A percentile compares a stretch with the other conserved stretches of the same genome.
Conservation (phyloP, 1,140 invertebrate species). For the Drosophila sturtevanti region DNA sequence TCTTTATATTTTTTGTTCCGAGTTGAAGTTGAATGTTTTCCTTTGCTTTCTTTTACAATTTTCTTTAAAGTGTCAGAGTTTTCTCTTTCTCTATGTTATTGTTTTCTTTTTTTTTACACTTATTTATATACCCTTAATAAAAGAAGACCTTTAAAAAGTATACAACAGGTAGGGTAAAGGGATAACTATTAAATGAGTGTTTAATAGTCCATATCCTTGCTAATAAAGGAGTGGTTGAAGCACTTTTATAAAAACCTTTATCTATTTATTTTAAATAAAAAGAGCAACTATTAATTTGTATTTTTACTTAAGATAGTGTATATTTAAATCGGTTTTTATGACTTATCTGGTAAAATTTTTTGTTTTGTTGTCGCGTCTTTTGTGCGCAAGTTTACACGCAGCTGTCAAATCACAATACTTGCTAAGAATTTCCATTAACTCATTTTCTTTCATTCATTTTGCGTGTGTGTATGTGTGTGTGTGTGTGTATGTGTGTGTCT, state of each 20-base stretch:
- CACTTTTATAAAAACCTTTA: too few species aligned
- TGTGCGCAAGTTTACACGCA: conserved; percentile 70
- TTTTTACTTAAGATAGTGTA: not conserved
- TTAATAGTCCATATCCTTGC: too few species aligned
- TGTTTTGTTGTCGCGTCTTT: conserved; percentile 38
- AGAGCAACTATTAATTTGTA: too few species aligned
- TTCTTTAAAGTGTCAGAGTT: conserved; percentile 69
- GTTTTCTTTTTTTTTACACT: not conserved
- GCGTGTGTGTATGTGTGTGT: conserved; percentile 31
- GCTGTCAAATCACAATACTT: conserved; percentile 81
- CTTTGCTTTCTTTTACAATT: conserved; percentile 44
- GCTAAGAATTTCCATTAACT: conserved; percentile 80
- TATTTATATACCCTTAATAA: not conserved
- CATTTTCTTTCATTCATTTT: conserved; percentile 66
- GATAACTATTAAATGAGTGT: too few species aligned
- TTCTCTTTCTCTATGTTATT: not conserved
- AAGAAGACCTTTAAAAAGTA: too few species aligned
- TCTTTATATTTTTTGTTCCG: not conserved
- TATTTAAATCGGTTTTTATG: not conserved
- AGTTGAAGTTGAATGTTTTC: conserved; percentile 24
- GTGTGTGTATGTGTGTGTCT: conserved; percentile 36
- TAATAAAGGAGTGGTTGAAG: too few species aligned
- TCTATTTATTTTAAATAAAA: too few species aligned
- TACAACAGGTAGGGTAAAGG: too few species aligned
- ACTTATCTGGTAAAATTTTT: not conserved